These are phyloP conservation scores for Nemotelus pantherinus DNA, from an alignment of 2,888 invertebrate species.

Conservation along the genomic window DNA sequence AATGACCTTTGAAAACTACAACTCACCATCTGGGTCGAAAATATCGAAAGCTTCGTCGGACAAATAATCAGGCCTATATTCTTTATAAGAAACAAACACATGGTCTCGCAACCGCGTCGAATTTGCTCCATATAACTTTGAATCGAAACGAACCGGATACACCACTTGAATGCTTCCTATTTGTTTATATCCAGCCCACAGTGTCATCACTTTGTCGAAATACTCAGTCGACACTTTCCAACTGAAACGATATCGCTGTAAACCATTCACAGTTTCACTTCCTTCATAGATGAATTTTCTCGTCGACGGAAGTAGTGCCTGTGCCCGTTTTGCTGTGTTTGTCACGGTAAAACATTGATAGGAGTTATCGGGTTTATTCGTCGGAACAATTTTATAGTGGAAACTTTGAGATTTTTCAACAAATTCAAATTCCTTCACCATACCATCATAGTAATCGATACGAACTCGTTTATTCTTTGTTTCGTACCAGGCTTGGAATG, in stretches of 20 bases:
- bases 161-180: not conserved
- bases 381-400: not conserved
- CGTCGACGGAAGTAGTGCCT: not conserved
- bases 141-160: not conserved
- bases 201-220: not conserved
- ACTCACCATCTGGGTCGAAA: not conserved
- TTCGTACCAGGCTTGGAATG: not conserved
- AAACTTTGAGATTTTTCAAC: not conserved
- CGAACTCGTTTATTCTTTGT: not conserved
- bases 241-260: not conserved
- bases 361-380: not conserved
- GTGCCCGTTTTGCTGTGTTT: not conserved
- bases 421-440: slow-evolving; percentile 3
- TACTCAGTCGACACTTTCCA: not conserved
- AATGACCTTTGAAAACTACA: not conserved
- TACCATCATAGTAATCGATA: not conserved
- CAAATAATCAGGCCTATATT: not conserved
- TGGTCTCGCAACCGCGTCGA: not conserved
- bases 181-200: not conserved
- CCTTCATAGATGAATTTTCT: not conserved
- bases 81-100: not conserved
- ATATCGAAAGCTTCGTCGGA: not conserved
- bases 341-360: not conserved
- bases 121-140: not conserved
- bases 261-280: not conserved